Evolutionary conservation across 1,140 invertebrate genomes (phyloP).

Genomic region (Drosophila cardini): DNA sequence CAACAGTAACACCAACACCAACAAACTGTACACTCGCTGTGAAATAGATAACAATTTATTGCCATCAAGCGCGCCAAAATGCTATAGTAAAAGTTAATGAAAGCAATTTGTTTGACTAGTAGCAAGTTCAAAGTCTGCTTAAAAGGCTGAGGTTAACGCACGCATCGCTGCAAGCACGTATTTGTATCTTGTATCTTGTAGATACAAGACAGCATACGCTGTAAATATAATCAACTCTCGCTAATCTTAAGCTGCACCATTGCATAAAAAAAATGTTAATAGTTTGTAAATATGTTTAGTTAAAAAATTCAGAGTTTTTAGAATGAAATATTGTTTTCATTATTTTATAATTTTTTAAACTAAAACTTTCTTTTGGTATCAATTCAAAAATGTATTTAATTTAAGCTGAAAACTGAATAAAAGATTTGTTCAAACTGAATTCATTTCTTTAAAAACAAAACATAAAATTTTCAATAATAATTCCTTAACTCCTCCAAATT

Average conservation of each 20-base stretch:
- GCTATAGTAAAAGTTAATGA: constrained; percentile 82
- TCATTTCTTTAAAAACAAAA: too few relatives aligned
- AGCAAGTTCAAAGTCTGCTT: constrained; percentile 32
- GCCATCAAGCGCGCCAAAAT: constrained; percentile 74
- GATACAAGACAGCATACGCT: neutral
- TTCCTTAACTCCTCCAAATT: too few relatives aligned
- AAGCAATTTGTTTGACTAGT: constrained; percentile 74
- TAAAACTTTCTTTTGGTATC: too few relatives aligned
- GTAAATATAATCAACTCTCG: neutral
- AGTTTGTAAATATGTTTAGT: neutral
- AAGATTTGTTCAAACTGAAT: too few relatives aligned
- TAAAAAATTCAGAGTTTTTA: too few relatives aligned
- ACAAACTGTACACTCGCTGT: constrained; percentile 31
- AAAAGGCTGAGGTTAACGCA: constrained; percentile 20
- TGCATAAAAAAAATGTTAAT: neutral
- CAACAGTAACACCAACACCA: constrained; percentile 37
- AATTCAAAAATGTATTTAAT: too few relatives aligned
- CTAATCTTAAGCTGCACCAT: neutral
- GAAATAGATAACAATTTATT: constrained; percentile 78
- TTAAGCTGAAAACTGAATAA: too few relatives aligned
- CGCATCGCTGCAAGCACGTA: constrained; percentile 6
- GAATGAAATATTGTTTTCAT: too few relatives aligned
- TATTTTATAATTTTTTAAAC: too few relatives aligned
- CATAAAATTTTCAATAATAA: too few relatives aligned
- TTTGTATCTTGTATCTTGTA: neutral